A percentile compares a stretch with the other conserved stretches of the same genome.
Conservation (phyloP, 2,797 vertebrate genomes). For the Ctenochaetus hawaiiensis region DNA sequence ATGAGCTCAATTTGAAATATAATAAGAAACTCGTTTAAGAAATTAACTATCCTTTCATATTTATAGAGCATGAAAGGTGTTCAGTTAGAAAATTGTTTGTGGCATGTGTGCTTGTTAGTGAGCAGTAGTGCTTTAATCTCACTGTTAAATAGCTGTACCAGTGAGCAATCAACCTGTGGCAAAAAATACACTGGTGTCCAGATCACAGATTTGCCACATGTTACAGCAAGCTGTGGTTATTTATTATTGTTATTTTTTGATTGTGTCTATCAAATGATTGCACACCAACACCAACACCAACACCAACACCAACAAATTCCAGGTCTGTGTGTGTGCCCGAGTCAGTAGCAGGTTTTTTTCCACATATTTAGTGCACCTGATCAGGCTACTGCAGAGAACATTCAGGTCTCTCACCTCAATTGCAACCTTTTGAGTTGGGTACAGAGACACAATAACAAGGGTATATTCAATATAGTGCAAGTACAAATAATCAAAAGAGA, state of each 20-base stretch:
- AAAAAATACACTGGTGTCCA: not conserved
- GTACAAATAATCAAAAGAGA: conserved; percentile 22
- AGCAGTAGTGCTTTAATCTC: not conserved
- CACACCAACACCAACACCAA: not conserved
- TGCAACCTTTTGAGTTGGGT: not conserved
- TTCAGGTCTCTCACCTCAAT: not conserved
- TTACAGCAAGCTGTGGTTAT: not conserved
- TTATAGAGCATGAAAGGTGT: not conserved
- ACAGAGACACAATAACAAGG: not conserved
- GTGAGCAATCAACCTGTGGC: not conserved
- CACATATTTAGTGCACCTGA: not conserved
- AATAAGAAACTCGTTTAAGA: conserved; percentile 32
- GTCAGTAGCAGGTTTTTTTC: not conserved
- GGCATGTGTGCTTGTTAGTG: not conserved
- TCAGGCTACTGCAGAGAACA: not conserved
- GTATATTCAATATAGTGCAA: not conserved
- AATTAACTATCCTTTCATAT: not conserved
- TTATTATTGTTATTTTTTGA: not conserved
- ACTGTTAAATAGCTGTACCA: conserved; percentile 11
- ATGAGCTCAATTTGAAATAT: conserved; percentile 63
- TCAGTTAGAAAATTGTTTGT: not conserved
- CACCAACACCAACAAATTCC: not conserved
- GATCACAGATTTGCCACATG: not conserved
- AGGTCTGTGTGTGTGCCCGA: not conserved
- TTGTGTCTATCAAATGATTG: not conserved